Percentiles rank a stretch among this genome's conserved stretches.
These are phyloP conservation scores for Dasypus novemcinctus DNA, from an alignment of 2,113 vertebrate genomes.

Conservation along the genomic window DNA sequence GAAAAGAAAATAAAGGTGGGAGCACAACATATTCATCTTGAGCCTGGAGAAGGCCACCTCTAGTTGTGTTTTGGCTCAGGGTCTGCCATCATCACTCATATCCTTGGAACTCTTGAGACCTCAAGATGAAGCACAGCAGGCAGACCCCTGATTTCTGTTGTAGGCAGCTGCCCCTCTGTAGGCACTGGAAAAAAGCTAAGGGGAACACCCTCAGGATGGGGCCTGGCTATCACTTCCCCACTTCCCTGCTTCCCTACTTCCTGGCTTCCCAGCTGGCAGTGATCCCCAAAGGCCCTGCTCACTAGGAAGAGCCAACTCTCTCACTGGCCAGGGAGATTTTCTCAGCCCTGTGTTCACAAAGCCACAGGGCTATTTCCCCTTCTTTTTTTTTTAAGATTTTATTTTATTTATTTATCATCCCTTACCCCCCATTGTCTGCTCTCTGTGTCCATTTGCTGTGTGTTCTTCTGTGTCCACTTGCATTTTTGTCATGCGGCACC, in stretches of 20 bases:
- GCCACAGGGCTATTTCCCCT: not conserved
- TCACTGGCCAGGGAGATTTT: not conserved
- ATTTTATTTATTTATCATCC: too few relatives aligned
- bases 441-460: too few relatives aligned
- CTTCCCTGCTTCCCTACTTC: too few relatives aligned
- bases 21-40: not conserved
- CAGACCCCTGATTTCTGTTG: not conserved
- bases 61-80: not conserved
- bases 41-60: not conserved
- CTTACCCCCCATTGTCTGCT: too few relatives aligned
- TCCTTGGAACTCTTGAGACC: not conserved
- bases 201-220: not conserved
- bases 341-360: not conserved
- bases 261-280: not conserved
- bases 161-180: not conserved
- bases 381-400: too few relatives aligned
- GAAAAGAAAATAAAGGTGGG: not conserved
- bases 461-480: too few relatives aligned
- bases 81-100: not conserved
- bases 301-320: not conserved
- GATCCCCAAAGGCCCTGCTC: not conserved
- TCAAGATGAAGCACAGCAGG: constrained; percentile 12
- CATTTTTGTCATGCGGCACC: too few relatives aligned
- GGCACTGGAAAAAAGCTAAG: not conserved
- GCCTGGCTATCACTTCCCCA: not conserved